Percentiles rank a stretch among this genome's conserved stretches.
phyloP scores from a whole-genome alignment of 2,113 vertebrate genomes.

The Dicrurus megarhynchus region DNA sequence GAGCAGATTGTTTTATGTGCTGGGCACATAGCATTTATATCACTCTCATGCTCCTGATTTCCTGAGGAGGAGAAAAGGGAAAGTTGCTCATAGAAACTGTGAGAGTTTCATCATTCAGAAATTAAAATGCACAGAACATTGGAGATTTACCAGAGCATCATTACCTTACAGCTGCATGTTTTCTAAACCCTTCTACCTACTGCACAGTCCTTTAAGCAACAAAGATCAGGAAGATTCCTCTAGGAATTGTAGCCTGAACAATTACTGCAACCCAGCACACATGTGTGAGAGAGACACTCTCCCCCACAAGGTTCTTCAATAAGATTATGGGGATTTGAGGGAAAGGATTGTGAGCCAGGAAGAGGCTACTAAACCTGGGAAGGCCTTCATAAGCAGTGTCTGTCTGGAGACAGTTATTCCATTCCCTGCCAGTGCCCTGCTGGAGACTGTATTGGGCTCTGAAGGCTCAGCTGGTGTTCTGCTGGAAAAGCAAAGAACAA shows the following conservation, averaged over 20 bases:
- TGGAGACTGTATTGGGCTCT: neutral
- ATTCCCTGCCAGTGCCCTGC: neutral
- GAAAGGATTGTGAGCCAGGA: neutral
- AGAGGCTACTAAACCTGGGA: neutral
- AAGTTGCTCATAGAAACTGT: neutral
- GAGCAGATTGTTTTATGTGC: constrained; percentile 27
- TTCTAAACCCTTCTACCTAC: neutral
- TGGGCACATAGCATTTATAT: neutral
- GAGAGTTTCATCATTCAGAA: neutral
- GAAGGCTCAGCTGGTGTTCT: neutral
- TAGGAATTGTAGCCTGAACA: neutral
- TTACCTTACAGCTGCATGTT: neutral
- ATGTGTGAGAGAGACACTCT: neutral
- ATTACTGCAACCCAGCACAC: neutral
- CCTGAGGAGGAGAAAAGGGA: neutral
- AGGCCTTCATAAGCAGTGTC: neutral
- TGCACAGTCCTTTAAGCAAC: neutral
- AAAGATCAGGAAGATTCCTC: neutral
- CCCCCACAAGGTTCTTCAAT: neutral
- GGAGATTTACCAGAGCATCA: neutral
- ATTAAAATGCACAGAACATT: neutral
- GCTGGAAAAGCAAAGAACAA: constrained; percentile 1
- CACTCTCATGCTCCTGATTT: neutral
- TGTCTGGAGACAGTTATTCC: neutral
- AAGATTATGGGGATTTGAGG: neutral